phyloP scores from a whole-genome alignment of 2,888 invertebrate genomes.

The Tuta absoluta region DNA sequence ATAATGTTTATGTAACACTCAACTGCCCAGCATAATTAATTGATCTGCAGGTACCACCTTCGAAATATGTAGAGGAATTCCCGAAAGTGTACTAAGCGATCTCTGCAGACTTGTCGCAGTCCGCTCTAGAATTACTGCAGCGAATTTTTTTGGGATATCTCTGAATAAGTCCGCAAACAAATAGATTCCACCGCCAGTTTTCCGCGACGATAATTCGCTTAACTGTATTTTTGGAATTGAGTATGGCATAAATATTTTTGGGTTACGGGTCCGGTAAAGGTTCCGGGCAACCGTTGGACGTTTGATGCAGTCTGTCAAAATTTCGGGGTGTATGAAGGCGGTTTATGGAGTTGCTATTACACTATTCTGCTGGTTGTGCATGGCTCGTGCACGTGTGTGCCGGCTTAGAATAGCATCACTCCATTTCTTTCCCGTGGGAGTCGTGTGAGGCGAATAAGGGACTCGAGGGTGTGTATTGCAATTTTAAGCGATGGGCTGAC shows the following conservation, averaged over 20 bases:
- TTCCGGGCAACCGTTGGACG: no score
- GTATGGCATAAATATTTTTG: not conserved
- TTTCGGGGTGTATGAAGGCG: no score
- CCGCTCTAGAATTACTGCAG: not conserved
- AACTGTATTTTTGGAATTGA: not conserved
- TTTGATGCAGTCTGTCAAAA: no score
- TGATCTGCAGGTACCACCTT: not conserved
- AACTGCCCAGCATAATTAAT: not conserved
- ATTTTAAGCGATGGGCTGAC: no score
- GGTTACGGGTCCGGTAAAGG: not conserved
- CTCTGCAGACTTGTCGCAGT: slow-evolving; percentile 9
- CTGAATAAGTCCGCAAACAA: not conserved
- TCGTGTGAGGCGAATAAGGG: no score
- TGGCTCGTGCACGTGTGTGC: no score
- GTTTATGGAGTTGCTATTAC: no score
- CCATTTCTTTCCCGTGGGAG: no score
- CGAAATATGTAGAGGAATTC: not conserved
- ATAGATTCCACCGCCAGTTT: not conserved
- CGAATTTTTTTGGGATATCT: not conserved
- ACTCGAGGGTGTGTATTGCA: no score
- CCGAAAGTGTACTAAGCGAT: not conserved
- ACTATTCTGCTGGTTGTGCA: no score
- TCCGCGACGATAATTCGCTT: not conserved
- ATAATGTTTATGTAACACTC: not conserved
- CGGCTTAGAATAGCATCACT: no score